Evolutionary conservation across 1,140 invertebrate genomes (phyloP), one percentile per base, ranked within the genome.

Genomic region (Sminthurides bifidus): DNA sequence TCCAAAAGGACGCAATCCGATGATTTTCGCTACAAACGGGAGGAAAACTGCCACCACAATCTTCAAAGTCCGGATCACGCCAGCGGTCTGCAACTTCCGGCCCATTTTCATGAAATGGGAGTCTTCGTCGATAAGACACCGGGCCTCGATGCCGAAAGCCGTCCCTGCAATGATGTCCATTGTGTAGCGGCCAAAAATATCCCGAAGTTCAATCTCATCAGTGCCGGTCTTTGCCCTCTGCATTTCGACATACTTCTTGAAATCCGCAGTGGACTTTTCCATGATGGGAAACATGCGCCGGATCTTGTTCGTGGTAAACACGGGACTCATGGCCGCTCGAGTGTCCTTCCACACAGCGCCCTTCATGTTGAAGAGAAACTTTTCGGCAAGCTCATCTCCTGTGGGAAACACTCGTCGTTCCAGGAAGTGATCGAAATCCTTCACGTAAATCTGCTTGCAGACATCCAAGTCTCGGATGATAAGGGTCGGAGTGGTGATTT

Each of bases 81-180:
- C 56, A 37, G 54, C 37, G n/a, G 27, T 12, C 29, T 56, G 40
- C 12, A 60, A 51, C 37, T 29, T 31, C 6, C 41, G 24, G 0
- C 29, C 57, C 41, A 52, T 55, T 27, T 61, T 17, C 0, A 45
- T 14, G 45, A 69, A 67, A 17, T 37, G 14, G 1, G 64, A 58
- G 14, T 63, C 35, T 19, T 56, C 38, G 1, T 58, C 49, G 0
- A 58, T 52, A 37, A 68, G 66, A 4, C 59, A 61, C 8, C 62
- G 57, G 27, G 58, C 67, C 17, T 75, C 61, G 4, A 76, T 66
- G 12, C 75, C 76, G 66, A 76, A 77, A 21, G 70, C 70, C 40
- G 73, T 70, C 26, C 66, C 65, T 15, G 73, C 71, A 35, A 77
- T 76, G 2, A 71, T 67, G 60, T 76, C 75, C 69, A 77, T 71